Percentiles rank a stretch among this genome's conserved stretches.
phyloP scores from a whole-genome alignment of 2,113 vertebrate species.

The Bubo blakistoni region DNA sequence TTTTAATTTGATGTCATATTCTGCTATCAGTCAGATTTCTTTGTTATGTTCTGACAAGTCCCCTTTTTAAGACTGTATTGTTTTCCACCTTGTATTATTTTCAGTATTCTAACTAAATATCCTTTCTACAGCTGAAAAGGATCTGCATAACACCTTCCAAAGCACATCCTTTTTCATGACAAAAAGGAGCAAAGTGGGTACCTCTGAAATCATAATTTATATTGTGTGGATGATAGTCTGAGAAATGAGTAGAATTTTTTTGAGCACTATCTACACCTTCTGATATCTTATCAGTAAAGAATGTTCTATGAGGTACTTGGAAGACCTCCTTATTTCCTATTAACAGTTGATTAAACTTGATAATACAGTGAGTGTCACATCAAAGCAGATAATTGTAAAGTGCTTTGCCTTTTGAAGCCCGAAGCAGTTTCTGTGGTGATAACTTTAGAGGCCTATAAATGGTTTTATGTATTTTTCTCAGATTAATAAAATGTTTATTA shows the following conservation, averaged over 20 bases:
- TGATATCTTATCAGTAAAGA: neutral
- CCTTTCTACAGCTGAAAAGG: neutral
- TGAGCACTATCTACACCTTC: neutral
- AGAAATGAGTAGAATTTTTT: neutral
- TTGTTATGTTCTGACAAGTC: neutral
- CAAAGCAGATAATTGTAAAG: neutral
- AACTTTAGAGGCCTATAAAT: slow-evolving; percentile 16
- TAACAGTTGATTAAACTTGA: slow-evolving; percentile 37
- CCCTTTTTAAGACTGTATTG: neutral
- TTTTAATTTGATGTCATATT: neutral
- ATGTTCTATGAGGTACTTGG: neutral
- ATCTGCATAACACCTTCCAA: neutral
- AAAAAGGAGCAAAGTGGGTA: neutral
- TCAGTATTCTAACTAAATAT: neutral
- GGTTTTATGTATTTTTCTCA: neutral
- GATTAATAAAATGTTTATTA: neutral
- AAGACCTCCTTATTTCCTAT: neutral
- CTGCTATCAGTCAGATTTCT: neutral
- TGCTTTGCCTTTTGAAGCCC: slow-evolving; percentile 4
- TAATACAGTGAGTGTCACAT: neutral
- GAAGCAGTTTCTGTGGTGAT: neutral
- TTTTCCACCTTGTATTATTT: neutral
- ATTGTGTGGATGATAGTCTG: neutral
- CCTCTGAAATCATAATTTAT: neutral
- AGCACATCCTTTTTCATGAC: neutral